These are phyloP conservation scores for Opisthocomus hoazin DNA, from an alignment of 2,113 vertebrate genomes.

Conservation along the genomic window DNA sequence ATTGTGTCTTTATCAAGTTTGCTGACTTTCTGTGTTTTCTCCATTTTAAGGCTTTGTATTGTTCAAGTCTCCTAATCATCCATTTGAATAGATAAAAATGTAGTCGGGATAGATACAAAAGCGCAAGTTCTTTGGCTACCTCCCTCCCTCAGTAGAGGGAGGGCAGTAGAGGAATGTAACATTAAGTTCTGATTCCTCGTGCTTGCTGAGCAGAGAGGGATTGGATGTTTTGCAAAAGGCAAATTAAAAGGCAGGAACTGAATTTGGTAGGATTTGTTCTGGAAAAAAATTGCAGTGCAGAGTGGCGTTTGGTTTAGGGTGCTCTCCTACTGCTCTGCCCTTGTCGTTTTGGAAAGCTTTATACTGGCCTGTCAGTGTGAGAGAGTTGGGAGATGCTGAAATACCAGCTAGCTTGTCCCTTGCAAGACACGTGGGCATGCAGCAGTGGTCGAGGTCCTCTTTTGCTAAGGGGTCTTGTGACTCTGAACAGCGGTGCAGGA, in stretches of 20 bases:
- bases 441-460: not conserved
- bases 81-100: slow-evolving; percentile 19
- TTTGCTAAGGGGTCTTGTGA: not conserved
- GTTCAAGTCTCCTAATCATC: slow-evolving; percentile 25
- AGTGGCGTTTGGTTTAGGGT: not conserved
- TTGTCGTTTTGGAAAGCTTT: not conserved
- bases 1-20: slow-evolving; percentile 44
- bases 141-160: not conserved
- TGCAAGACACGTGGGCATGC: not conserved
- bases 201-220: not conserved
- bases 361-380: not conserved
- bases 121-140: not conserved
- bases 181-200: not conserved
- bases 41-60: slow-evolving; percentile 29
- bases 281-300: not conserved
- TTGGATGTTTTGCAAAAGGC: not conserved
- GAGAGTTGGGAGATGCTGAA: not conserved
- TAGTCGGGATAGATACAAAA: not conserved
- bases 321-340: not conserved
- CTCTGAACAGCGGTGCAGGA: not conserved
- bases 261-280: not conserved
- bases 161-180: not conserved
- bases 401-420: not conserved
- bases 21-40: slow-evolving; percentile 26
- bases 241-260: not conserved